A percentile compares a stretch with the other conserved stretches of the same genome.
Evolutionary conservation across 2,797 vertebrate species (phyloP).

Genomic region (Sebastes steindachneri): DNA sequence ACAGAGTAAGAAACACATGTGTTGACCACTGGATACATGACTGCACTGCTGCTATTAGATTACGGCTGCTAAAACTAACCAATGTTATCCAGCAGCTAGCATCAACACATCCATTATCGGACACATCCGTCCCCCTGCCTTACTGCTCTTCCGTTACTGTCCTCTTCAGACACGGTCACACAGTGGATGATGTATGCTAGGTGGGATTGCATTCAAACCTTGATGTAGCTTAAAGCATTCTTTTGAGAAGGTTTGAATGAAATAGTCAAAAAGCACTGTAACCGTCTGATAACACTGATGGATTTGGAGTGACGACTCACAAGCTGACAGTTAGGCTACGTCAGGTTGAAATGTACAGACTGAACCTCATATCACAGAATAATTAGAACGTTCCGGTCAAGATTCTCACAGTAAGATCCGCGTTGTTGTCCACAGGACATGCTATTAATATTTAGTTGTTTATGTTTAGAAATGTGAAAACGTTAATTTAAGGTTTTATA

Average conservation of each 20-base stretch:
- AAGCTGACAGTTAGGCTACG: background rate
- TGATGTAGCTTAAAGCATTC: background rate
- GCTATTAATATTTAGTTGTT: no score
- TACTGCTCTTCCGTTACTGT: no score
- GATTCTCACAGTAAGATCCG: slow-evolving; percentile 49
- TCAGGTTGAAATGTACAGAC: background rate
- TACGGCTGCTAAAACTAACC: background rate
- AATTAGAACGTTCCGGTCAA: accelerated
- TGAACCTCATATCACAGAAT: background rate
- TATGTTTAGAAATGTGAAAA: background rate
- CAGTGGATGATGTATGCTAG: background rate
- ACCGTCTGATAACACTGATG: slow-evolving; percentile 25
- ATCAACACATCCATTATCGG: slow-evolving; percentile 25
- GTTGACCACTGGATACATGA: background rate
- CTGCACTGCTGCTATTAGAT: background rate
- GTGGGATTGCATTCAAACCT: background rate
- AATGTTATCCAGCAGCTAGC: background rate
- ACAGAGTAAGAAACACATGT: slow-evolving; percentile 40
- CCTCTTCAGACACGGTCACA: background rate
- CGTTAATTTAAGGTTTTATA: accelerated
- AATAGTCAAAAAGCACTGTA: background rate
- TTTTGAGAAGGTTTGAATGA: background rate
- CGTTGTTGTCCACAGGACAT: accelerated
- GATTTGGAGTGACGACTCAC: background rate
- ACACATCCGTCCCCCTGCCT: background rate